phyloP scores from a whole-genome alignment of 2,113 vertebrate genomes.

The Varanus salvator region DNA sequence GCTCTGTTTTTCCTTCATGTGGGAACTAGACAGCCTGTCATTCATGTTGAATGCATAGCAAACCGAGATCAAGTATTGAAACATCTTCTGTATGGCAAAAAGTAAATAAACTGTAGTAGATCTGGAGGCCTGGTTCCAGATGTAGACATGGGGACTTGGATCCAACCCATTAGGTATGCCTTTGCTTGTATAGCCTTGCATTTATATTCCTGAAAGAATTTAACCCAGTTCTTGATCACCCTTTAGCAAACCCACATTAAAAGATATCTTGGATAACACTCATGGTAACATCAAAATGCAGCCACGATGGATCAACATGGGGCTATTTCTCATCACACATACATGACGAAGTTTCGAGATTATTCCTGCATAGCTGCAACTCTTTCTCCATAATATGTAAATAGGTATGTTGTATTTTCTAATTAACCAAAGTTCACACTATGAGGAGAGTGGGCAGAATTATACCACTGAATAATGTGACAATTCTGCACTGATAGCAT shows the following conservation, averaged over 20 bases:
- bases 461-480: not conserved
- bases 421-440: conserved; percentile 57
- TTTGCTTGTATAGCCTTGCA: too few relatives aligned
- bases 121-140: not conserved
- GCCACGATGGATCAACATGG: not conserved
- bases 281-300: not conserved
- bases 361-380: conserved; percentile 43
- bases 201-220: not conserved
- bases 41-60: not conserved
- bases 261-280: not conserved
- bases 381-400: conserved; percentile 43
- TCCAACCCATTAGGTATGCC: not conserved
- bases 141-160: too few relatives aligned
- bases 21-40: not conserved
- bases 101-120: not conserved
- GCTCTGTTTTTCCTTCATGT: not conserved
- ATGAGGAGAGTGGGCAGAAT: conserved; percentile 25
- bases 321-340: conserved; percentile 19
- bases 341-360: not conserved
- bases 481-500: not conserved
- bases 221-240: not conserved
- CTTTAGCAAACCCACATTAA: not conserved
- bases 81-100: not conserved
- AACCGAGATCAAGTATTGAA: not conserved
- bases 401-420: too few relatives aligned